Evolutionary conservation across 2,113 vertebrate species (phyloP).

Genomic region (Sclerurus mexicanus): DNA sequence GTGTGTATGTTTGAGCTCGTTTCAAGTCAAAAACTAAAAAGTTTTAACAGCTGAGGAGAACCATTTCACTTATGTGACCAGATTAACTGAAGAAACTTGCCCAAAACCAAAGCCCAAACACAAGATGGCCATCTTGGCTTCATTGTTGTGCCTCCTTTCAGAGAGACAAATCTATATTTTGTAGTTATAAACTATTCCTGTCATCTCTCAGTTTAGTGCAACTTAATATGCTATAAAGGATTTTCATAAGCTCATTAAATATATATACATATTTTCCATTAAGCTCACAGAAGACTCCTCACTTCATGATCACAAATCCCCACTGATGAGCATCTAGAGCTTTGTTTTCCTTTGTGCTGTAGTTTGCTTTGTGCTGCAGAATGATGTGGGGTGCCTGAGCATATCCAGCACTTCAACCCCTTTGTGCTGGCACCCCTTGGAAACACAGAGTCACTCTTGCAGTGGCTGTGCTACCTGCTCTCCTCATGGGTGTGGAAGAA

Average conservation of each 20-base stretch:
- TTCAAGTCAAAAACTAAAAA: neutral
- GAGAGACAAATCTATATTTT: neutral
- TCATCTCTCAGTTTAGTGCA: neutral
- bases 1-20: neutral
- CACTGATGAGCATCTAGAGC: neutral
- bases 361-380: neutral
- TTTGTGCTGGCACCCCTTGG: rapidly evolving
- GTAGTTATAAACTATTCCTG: neutral
- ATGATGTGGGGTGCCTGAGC: neutral
- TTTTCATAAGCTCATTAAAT: slow-evolving; percentile 33
- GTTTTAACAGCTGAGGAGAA: neutral
- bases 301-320: neutral
- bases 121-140: neutral
- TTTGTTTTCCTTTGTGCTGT: neutral
- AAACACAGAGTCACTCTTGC: rapidly evolving
- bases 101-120: neutral
- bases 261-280: neutral
- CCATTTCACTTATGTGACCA: neutral
- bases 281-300: neutral
- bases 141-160: neutral
- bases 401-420: neutral
- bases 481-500: neutral
- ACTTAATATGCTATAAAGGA: neutral
- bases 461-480: neutral
- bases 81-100: neutral